A percentile compares a stretch with the other conserved stretches of the same genome.
Conservation (phyloP, 2,113 vertebrate species). For the Heterotilapia buettikoferi region DNA sequence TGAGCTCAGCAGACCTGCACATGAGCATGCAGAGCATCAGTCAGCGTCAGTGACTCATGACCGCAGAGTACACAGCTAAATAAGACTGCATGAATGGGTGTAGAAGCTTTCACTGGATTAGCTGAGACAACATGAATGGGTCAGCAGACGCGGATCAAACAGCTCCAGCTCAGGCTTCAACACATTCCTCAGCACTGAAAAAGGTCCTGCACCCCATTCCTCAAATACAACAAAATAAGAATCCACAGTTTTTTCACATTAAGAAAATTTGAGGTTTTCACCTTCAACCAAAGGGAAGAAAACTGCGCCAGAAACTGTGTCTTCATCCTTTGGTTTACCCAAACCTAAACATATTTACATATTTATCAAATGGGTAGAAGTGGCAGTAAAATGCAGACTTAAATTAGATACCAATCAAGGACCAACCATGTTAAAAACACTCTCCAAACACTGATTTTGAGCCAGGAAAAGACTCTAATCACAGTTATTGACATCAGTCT, state of each 20-base stretch:
- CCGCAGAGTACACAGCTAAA: background rate
- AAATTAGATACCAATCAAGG: background rate
- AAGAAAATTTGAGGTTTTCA: background rate
- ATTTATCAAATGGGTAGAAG: background rate
- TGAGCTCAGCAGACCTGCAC: background rate
- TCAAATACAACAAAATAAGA: background rate
- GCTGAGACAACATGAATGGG: background rate
- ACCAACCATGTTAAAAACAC: background rate
- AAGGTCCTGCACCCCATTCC: background rate
- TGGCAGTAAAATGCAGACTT: background rate
- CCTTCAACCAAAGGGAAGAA: background rate
- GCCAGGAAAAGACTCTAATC: background rate
- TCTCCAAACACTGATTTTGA: background rate
- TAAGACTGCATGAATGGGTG: background rate
- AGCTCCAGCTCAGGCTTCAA: background rate
- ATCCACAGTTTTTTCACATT: background rate
- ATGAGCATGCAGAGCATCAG: background rate
- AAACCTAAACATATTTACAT: background rate
- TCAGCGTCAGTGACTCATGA: background rate
- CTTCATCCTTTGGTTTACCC: background rate
- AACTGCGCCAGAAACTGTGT: background rate
- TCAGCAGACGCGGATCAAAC: background rate
- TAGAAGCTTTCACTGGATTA: background rate
- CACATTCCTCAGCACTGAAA: background rate
- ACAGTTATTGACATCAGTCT: accelerated